phyloP scores from a whole-genome alignment of 2,113 vertebrate species.

The Nerophis ophidion region DNA sequence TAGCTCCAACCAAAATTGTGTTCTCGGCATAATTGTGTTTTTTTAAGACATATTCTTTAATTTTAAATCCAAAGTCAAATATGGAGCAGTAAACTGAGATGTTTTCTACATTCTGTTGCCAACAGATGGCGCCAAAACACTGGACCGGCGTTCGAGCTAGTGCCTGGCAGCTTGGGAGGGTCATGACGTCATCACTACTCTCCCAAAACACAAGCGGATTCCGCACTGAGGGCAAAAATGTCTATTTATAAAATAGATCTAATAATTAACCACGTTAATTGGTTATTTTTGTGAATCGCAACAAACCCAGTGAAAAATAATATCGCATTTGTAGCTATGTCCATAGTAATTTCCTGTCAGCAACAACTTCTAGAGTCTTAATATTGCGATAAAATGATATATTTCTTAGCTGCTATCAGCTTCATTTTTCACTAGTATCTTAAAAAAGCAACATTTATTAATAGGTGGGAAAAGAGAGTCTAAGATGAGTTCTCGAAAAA shows the following conservation, averaged over 20 bases:
- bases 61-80: not conserved
- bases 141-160: constrained; percentile 4
- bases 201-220: constrained; percentile 31
- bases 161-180: constrained; percentile 38
- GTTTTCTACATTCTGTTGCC: not conserved
- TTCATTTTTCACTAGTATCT: too few species aligned
- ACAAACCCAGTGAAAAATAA: too few species aligned
- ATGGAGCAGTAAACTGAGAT: not conserved
- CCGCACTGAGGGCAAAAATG: constrained; percentile 18
- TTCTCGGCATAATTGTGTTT: not conserved
- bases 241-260: not conserved
- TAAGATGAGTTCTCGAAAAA: too few species aligned
- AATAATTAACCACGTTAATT: not conserved
- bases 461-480: too few species aligned
- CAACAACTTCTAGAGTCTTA: too few species aligned
- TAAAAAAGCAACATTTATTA: too few species aligned
- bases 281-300: too few species aligned
- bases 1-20: not conserved
- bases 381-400: too few species aligned
- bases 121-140: constrained; percentile 24
- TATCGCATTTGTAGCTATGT: too few species aligned
- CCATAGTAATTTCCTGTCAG: too few species aligned
- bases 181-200: constrained; percentile 55
- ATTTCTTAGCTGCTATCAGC: too few species aligned
- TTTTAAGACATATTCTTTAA: too few species aligned